Evolutionary conservation across 2,888 invertebrate genomes (phyloP).

Genomic region (Noctua pronuba): DNA sequence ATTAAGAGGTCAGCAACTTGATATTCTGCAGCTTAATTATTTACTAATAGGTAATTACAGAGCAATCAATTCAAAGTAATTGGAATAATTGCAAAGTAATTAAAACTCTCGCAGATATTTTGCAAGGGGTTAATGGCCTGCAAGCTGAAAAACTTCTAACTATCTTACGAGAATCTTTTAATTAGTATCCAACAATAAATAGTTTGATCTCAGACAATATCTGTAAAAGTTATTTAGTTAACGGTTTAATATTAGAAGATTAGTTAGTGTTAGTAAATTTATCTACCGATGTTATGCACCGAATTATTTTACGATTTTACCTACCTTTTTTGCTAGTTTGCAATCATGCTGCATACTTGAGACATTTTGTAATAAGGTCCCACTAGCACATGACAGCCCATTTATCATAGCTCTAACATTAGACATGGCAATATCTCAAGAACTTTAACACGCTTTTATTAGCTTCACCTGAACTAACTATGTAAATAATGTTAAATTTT

Average conservation of each 20-base stretch:
- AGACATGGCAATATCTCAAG: neutral
- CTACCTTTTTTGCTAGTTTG: neutral
- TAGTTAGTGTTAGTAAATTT: neutral
- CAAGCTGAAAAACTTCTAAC: neutral
- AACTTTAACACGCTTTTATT: neutral
- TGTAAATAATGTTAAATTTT: neutral
- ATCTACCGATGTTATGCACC: neutral
- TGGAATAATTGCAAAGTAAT: neutral
- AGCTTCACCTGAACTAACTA: neutral
- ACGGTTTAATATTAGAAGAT: neutral
- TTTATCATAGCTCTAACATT: neutral
- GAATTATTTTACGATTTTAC: neutral
- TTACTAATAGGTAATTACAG: conserved; percentile 1
- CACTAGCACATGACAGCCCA: neutral
- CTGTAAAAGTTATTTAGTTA: neutral
- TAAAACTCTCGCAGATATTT: conserved; percentile 6
- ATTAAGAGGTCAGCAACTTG: conserved; percentile 4
- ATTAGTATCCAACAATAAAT: neutral
- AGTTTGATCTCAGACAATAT: neutral
- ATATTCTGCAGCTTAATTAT: neutral
- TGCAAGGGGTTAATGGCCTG: neutral
- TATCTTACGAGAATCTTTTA: neutral
- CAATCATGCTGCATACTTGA: neutral
- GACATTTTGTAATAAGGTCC: neutral
- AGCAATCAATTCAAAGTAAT: conserved; percentile 10